Evolutionary conservation across 2,113 vertebrate species (phyloP), one percentile per base, ranked within the genome.

Genomic region (Macrotus californicus): DNA sequence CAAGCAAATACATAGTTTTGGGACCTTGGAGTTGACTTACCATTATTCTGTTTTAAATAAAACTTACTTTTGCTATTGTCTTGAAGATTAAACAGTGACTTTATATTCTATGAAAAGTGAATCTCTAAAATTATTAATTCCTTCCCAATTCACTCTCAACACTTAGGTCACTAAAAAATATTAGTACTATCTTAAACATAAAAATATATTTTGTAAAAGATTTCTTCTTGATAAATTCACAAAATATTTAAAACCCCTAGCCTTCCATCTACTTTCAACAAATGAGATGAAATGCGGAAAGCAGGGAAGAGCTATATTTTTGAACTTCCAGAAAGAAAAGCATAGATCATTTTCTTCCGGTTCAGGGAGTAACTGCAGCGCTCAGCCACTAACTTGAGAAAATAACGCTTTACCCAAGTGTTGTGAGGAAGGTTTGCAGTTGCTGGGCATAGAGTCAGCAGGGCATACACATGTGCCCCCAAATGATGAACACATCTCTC

Each of bases 241-340:
- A 77, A 31, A 82, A 69, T n/a, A 73, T 73, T 82, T 81, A 48
- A 82, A 93, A n/a, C 19, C 3, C 19, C 4, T 67, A 61, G 12
- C 50, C 21, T 88, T 97, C 66, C 56, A 84, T 48, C 39, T 39
- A 56, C 0, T 75, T 85, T 76, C 31, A 95, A 12, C 5, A 83
- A 96, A 85, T 93, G 22, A 89, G 94, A 9, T 85, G 48, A 96
- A 87, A 96, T 11, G 7, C 56, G 46, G 15, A 12, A 21, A 94
- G 8, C 19, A 81, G 22, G 6, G 76, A 34, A 96, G 5, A 72
- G 2, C 8, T 72, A 36, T 4, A 29, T 26, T 52, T 34, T 83
- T 52, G 4, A 83, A 66, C 69, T 89, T 97, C 43, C 41, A 94
- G 59, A 95, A 89, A 95, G 43, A 19, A 97, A 97, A 94, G 50